These are phyloP conservation scores for Cotesia congregata DNA, from an alignment of 2,888 invertebrate genomes.

Conservation along the genomic window DNA sequence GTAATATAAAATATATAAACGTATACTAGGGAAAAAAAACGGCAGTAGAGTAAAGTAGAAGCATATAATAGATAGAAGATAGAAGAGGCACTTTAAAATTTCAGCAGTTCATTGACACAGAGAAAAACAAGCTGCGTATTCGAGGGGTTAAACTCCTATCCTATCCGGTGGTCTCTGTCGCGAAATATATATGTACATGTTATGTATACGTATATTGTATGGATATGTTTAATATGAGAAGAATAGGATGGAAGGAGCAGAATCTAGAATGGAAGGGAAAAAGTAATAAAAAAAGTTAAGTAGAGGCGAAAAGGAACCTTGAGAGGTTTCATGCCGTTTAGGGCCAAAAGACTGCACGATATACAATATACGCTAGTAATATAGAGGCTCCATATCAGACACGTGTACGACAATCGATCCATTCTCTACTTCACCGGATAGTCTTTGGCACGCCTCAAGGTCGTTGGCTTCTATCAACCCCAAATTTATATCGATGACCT, in stretches of 20 bases:
- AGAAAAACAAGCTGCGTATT: slow-evolving; percentile 5
- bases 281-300: slow-evolving; percentile 23
- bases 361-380: not conserved
- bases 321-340: slow-evolving; percentile 44
- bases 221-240: slow-evolving; percentile 52
- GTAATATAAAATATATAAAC: not conserved
- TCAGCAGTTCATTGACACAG: slow-evolving; percentile 14
- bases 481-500: slow-evolving; percentile 64
- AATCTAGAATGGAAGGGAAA: not conserved
- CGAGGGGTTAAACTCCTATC: not conserved
- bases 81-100: not conserved
- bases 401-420: slow-evolving; percentile 67
- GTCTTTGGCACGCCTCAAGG: slow-evolving; percentile 65
- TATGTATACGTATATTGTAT: slow-evolving; percentile 50
- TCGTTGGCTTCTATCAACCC: slow-evolving; percentile 59
- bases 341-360: slow-evolving; percentile 44
- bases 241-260: not conserved
- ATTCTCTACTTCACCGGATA: slow-evolving; percentile 57
- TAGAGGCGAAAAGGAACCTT: slow-evolving; percentile 37
- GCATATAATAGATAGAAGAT: not conserved
- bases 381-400: slow-evolving; percentile 47
- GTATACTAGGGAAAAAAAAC: not conserved
- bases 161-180: not conserved
- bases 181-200: not conserved
- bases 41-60: too few species aligned